Evolutionary conservation across 1,140 invertebrate species (phyloP).

Genomic region (Drosophila micromelanica): DNA sequence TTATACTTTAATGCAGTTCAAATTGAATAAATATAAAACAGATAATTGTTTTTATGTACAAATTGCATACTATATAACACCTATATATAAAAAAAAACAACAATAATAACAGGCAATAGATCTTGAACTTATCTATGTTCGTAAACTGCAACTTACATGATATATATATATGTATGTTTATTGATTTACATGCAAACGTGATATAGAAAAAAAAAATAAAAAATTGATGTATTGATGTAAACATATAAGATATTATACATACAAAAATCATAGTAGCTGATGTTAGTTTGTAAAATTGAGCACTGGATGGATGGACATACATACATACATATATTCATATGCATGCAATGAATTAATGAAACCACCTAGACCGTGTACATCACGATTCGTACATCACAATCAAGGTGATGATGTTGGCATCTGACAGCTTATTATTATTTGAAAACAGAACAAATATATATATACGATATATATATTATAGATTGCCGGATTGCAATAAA

Average conservation of each 20-base stretch:
- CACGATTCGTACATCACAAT: constrained; percentile 3
- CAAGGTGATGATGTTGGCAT: background rate
- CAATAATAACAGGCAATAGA: constrained; percentile 5
- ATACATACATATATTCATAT: constrained; percentile 14
- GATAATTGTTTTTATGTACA: constrained; percentile 10
- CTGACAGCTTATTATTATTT: background rate
- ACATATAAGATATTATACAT: constrained; percentile 3
- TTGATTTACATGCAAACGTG: constrained; percentile 28
- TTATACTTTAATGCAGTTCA: background rate
- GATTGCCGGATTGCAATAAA: constrained; percentile 68
- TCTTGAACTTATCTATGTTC: constrained; percentile 7
- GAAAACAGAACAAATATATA: background rate
- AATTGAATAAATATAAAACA: constrained; percentile 11
- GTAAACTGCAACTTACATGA: constrained; percentile 2
- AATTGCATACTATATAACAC: constrained; percentile 4
- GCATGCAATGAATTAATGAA: constrained; percentile 9
- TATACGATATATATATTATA: constrained; percentile 46
- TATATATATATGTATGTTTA: constrained; percentile 8
- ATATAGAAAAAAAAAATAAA: too few relatives aligned
- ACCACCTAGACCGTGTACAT: constrained; percentile 16
- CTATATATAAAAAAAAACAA: constrained; percentile 1
- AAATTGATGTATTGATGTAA: constrained; percentile 34
- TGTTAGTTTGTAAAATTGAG: constrained; percentile 21
- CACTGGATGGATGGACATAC: constrained; percentile 22
- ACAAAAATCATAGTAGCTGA: constrained; percentile 16